These are phyloP conservation scores for Nemopilema nomurai DNA, from an alignment of 30 jellyfish, hydroid and myxozoan species.

Conservation along the genomic window DNA sequence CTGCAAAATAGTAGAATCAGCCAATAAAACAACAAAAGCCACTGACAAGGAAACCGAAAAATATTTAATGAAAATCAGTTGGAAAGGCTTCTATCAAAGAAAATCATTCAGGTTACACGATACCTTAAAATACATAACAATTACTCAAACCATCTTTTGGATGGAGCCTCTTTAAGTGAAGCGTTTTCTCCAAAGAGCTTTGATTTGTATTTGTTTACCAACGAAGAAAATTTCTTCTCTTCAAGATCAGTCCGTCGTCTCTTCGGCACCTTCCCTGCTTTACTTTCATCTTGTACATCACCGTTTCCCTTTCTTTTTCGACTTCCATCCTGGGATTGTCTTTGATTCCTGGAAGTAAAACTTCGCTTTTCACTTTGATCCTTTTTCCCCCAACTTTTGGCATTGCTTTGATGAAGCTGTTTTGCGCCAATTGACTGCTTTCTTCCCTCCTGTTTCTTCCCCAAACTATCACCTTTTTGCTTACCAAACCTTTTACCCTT, in stretches of 20 bases:
- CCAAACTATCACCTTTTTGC: neutral
- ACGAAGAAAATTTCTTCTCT: conserved; percentile 48
- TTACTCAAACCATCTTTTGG: conserved; percentile 77
- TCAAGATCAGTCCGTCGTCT: conserved; percentile 37
- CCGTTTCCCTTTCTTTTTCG: neutral
- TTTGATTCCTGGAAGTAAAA: neutral
- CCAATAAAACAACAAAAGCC: neutral
- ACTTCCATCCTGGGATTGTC: neutral
- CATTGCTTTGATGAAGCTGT: neutral
- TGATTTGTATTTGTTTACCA: conserved; percentile 58
- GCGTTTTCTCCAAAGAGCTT: conserved; percentile 44
- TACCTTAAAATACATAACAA: neutral
- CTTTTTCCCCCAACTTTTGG: neutral
- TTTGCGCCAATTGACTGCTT: neutral
- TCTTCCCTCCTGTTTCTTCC: neutral
- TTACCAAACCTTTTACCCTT: neutral
- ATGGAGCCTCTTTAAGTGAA: neutral
- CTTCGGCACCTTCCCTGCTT: conserved; percentile 2
- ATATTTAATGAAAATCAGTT: neutral
- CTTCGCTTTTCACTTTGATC: neutral
- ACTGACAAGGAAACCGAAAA: neutral
- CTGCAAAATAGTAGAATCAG: neutral
- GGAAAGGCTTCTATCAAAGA: neutral
- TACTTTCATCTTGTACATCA: neutral
- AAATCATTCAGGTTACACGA: neutral